Evolutionary conservation across 2,797 vertebrate species (phyloP).

Genomic region (Setipinna tenuifilis): DNA sequence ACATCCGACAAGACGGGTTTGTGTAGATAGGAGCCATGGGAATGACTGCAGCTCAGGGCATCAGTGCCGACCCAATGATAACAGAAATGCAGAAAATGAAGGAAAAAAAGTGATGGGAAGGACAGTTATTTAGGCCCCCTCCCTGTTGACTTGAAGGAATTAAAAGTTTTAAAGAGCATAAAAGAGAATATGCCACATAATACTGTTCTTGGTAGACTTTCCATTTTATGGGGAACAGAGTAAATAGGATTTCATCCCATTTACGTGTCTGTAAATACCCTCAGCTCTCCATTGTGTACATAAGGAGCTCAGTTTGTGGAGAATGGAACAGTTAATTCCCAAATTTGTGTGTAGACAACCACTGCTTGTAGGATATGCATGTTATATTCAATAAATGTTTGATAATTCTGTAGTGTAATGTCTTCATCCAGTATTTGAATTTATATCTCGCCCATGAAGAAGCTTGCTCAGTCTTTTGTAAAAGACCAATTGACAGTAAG

Average conservation of each 20-base stretch:
- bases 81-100: conserved; percentile 9
- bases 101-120: neutral
- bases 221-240: neutral
- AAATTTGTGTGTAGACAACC: neutral
- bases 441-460: neutral
- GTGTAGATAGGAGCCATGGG: neutral
- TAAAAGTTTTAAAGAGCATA: neutral
- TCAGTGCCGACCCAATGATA: neutral
- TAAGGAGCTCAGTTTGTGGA: neutral
- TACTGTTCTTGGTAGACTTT: neutral
- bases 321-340: neutral
- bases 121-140: neutral
- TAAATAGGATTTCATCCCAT: neutral
- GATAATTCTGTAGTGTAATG: neutral
- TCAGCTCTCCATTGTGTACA: neutral
- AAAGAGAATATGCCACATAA: neutral
- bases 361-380: neutral
- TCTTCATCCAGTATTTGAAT: neutral
- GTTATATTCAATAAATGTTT: neutral
- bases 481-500: conserved; percentile 3
- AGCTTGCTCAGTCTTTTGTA: neutral
- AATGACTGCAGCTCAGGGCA: neutral
- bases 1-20: neutral
- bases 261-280: neutral
- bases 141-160: neutral